Base-by-base conservation (phyloP, 2,797 vertebrate genomes). In the Pantherophis vulpinus region DNA sequence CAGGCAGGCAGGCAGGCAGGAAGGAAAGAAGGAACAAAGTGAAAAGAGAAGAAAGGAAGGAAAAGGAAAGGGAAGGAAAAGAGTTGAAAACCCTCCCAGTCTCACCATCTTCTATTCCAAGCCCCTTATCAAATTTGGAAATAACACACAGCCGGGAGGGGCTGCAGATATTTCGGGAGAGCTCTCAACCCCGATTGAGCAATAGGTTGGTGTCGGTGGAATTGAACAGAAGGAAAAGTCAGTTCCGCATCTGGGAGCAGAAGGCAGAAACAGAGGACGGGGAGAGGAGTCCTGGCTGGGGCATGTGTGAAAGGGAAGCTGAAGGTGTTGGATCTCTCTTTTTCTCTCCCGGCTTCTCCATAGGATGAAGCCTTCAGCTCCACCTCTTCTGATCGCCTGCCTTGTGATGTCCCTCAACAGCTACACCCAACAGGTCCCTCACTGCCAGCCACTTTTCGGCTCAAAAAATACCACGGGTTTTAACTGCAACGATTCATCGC, bases 391-490 rank as follows among this genome's bases (percentile, higher is more conserved):
- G 1, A 3, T 83, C 0, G 5, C 51, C 37, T 88, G 66, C 47
- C 0, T 91, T 4, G 12, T 12, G 56, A 29, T 42, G 9, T 59
- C 32, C 23, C 55, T 93, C 27, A 23, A 37, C 1, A 51, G 88
- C n/a, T 3, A 6, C 1, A 0, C 4, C 66, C 25, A 63, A 8
- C 29, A 10, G 11, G 42, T 32, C 13, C 6, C 20, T 25, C 37
- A 10, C 1, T 93, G 90, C 29, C 66, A 58, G 0, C 58, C 56
- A 0, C 1, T 20, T 4, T 23, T 16, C 0, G 5, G 12, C 9
- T 42, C 37, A 1, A 23, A 2, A 37, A 87, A 93, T 1, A 32
- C 1, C 51, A 10, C 0, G 86, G 37, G 29, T 59, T 93, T 83
- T 11, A 10, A 9, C 63, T 93, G 93, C 32, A 37, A 29, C 11